Evolutionary conservation across 1,140 invertebrate species (phyloP).

Genomic region (Chionoecetes opilio): DNA sequence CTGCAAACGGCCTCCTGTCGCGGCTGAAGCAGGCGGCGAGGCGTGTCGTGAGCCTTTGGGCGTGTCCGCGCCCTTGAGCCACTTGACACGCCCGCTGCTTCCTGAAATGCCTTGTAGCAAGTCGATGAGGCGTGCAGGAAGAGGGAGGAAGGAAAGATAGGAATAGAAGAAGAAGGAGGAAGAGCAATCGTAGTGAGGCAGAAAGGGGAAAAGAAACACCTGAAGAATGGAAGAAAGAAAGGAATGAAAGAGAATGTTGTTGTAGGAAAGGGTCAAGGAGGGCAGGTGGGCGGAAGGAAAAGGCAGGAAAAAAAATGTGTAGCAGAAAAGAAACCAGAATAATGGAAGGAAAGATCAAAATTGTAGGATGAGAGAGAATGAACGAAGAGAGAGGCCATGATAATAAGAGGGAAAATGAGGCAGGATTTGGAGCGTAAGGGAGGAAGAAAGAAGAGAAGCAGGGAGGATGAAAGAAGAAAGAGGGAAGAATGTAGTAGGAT

Average conservation of each 20-base stretch:
- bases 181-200: background rate
- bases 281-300: background rate
- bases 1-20: background rate
- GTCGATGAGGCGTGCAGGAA: constrained; percentile 24
- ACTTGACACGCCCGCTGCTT: constrained; percentile 23
- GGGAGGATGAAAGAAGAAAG: no score
- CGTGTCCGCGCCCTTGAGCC: background rate
- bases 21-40: background rate
- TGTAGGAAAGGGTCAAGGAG: background rate
- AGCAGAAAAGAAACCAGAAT: no score
- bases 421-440: no score
- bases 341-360: no score
- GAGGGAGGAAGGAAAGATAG: constrained; percentile 2
- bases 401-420: no score
- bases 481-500: no score
- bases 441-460: no score
- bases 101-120: constrained; percentile 18
- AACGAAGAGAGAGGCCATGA: no score
- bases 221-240: background rate
- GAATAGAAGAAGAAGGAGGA: background rate
- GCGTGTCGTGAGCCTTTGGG: background rate
- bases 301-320: background rate
- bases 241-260: background rate
- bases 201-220: background rate
- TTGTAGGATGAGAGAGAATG: no score